phyloP scores from a whole-genome alignment of 2,888 invertebrate species.

The Furcula furcula region DNA sequence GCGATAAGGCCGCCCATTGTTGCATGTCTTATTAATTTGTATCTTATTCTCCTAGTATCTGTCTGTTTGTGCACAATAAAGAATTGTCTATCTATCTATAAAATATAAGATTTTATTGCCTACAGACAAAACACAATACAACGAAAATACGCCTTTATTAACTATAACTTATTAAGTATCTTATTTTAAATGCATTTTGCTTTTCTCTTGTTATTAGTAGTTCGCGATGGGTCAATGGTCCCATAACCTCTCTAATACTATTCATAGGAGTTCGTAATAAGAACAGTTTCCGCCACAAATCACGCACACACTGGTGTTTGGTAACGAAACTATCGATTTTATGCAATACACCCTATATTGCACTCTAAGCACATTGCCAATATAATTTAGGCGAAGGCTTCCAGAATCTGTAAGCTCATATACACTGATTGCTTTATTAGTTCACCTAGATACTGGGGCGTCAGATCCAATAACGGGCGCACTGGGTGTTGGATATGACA shows the following conservation, averaged over 20 bases:
- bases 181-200: no score
- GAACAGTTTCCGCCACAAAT: constrained; percentile 7
- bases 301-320: constrained; percentile 19
- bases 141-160: no score
- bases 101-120: no score
- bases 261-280: constrained; percentile 4
- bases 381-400: constrained; percentile 18
- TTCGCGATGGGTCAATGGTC: neutral
- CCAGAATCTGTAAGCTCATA: constrained; percentile 1
- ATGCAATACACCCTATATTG: constrained; percentile 29
- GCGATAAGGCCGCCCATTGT: no score
- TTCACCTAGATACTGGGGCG: constrained; percentile 1
- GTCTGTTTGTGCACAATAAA: no score
- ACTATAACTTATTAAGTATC: no score
- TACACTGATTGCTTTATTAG: constrained; percentile 17
- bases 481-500: no score
- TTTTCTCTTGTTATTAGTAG: no score
- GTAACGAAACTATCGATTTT: constrained; percentile 29
- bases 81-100: no score
- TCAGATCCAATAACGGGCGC: neutral
- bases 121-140: no score
- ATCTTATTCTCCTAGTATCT: no score
- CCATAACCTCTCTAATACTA: neutral
- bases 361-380: constrained; percentile 21
- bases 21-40: no score